These are phyloP conservation scores for Myzus persicae DNA, from an alignment of 1,140 invertebrate genomes.

Conservation along the genomic window DNA sequence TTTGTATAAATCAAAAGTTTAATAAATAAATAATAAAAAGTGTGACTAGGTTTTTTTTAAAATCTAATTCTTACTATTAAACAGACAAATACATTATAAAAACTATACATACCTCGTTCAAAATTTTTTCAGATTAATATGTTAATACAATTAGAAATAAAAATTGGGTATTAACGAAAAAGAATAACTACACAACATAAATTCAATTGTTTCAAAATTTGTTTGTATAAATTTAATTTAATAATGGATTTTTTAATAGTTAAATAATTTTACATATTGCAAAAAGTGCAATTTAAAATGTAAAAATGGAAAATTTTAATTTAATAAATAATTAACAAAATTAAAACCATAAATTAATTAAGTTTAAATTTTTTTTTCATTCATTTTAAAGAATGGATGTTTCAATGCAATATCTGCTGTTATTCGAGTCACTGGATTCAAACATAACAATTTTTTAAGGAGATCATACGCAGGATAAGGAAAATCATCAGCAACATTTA, in stretches of 20 bases:
- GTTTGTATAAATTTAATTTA: background rate
- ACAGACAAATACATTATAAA: background rate
- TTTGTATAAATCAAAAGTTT: background rate
- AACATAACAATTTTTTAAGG: constrained; percentile 76
- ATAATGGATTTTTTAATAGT: background rate
- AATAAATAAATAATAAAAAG: background rate
- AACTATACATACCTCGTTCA: background rate
- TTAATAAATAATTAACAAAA: background rate
- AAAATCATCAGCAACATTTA: constrained; percentile 64
- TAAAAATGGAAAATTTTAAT: background rate
- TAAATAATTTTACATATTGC: background rate
- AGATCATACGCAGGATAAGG: constrained; percentile 79
- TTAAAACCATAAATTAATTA: background rate
- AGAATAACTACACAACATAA: background rate
- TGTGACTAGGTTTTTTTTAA: constrained; percentile 17
- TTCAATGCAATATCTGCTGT: constrained; percentile 77
- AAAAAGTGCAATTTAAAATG: constrained; percentile 5
- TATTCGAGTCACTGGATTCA: constrained; percentile 77
- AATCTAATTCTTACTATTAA: background rate
- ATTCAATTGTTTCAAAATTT: background rate
- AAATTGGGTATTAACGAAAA: background rate
- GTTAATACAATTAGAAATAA: background rate
- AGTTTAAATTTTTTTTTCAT: constrained; percentile 41
- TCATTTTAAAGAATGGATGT: constrained; percentile 74
- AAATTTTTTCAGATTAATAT: constrained; percentile 8